Evolutionary conservation across 2,888 invertebrate genomes (phyloP).

Genomic region (Lepidonotus clava): DNA sequence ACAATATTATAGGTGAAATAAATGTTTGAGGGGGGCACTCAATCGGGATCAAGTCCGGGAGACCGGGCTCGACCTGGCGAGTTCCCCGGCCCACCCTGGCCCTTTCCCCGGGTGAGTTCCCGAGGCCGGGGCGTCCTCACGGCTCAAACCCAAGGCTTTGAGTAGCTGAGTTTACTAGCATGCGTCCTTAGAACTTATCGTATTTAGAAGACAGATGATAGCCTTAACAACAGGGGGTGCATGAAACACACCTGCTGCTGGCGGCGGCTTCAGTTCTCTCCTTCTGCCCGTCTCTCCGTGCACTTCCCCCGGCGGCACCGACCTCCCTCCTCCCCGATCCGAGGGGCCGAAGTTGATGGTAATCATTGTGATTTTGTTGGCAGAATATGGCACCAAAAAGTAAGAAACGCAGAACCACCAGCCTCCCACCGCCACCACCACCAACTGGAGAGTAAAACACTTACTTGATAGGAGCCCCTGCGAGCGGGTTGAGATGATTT

Average conservation of each 20-base stretch:
- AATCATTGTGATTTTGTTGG: neutral
- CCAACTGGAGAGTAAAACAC: conserved; percentile 19
- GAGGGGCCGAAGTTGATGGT: conserved; percentile 21
- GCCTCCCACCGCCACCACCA: neutral
- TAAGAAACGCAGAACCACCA: neutral
- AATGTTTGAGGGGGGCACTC: too few species aligned
- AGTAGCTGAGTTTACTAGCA: too few species aligned
- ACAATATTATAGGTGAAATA: too few species aligned
- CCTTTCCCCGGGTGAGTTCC: neutral
- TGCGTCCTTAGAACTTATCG: neutral
- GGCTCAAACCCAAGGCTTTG: neutral
- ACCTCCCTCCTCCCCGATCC: neutral
- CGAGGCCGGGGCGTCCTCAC: neutral
- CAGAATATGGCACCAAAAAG: neutral
- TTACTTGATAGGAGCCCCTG: conserved; percentile 10
- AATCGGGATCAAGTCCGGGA: too few species aligned
- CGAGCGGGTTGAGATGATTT: neutral
- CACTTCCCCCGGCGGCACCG: neutral
- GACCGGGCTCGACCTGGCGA: too few species aligned
- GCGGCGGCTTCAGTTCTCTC: too few species aligned
- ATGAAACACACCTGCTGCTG: conserved; percentile 8
- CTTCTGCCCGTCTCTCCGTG: neutral
- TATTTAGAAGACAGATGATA: neutral
- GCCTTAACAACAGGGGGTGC: neutral
- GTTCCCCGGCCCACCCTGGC: neutral